These are phyloP conservation scores for Glareola pratincola DNA, from an alignment of 2,113 vertebrate genomes.

Conservation along the genomic window DNA sequence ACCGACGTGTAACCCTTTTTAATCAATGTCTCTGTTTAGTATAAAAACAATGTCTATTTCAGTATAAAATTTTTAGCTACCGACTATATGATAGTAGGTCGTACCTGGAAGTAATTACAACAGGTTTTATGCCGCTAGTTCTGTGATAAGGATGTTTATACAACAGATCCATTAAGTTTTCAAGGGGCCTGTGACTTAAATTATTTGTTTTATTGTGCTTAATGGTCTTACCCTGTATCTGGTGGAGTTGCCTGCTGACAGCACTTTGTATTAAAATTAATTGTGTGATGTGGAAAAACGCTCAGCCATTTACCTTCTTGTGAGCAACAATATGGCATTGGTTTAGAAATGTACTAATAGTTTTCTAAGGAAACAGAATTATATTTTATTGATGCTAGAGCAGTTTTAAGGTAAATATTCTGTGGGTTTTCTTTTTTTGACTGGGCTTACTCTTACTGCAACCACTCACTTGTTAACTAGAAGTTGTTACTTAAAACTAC, in stretches of 20 bases:
- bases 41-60: not conserved
- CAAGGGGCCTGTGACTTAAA: not conserved
- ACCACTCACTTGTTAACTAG: not conserved
- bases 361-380: not conserved
- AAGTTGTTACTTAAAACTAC: not conserved
- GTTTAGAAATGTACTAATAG: not conserved
- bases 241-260: not conserved
- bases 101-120: conserved; percentile 19
- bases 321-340: not conserved
- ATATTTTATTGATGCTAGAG: not conserved
- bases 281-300: not conserved
- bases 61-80: not conserved
- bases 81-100: not conserved
- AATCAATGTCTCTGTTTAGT: not conserved
- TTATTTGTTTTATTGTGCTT: conserved; percentile 41
- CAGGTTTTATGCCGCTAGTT: conserved; percentile 14
- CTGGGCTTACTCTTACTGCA: not conserved
- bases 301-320: not conserved
- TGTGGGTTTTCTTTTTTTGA: not conserved
- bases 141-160: not conserved
- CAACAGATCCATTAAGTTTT: conserved; percentile 19
- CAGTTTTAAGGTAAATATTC: not conserved
- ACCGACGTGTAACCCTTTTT: not conserved
- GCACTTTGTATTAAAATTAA: not conserved
- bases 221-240: conserved; percentile 6